Percentiles rank a stretch among this genome's conserved stretches.
phyloP scores from a whole-genome alignment of 2,888 invertebrate genomes.

The Phasia obesa region DNA sequence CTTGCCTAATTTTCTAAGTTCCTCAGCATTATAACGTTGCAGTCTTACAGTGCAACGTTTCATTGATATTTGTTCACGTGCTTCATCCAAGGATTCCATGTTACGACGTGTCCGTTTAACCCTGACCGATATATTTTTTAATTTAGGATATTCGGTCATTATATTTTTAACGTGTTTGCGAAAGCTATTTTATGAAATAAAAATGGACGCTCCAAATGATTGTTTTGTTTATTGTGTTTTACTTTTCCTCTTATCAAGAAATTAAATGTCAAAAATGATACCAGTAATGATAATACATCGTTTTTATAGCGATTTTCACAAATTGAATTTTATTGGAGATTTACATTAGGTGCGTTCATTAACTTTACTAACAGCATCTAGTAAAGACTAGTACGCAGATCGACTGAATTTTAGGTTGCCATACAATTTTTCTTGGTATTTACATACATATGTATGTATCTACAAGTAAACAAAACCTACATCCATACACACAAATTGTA shows the following conservation, averaged over 20 bases:
- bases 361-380: no score
- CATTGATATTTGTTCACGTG: conserved; percentile 62
- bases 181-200: conserved; percentile 2
- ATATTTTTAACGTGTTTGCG: conserved; percentile 1
- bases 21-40: conserved; percentile 63
- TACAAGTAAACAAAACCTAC: no score
- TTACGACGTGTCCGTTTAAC: conserved; percentile 59
- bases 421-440: no score
- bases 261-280: neutral
- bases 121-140: conserved; percentile 63
- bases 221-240: conserved; percentile 55
- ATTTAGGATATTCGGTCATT: conserved; percentile 59
- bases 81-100: conserved; percentile 57
- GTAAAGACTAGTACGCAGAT: no score
- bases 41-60: conserved; percentile 66
- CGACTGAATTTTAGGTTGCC: no score
- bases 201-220: conserved; percentile 41
- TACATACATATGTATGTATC: no score
- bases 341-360: no score
- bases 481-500: no score
- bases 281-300: neutral
- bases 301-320: neutral
- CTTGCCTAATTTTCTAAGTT: conserved; percentile 60
- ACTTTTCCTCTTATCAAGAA: conserved; percentile 36
- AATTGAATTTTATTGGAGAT: no score